Conservation (phyloP, 2,888 invertebrate genomes). For the Athalia circularis region DNA sequence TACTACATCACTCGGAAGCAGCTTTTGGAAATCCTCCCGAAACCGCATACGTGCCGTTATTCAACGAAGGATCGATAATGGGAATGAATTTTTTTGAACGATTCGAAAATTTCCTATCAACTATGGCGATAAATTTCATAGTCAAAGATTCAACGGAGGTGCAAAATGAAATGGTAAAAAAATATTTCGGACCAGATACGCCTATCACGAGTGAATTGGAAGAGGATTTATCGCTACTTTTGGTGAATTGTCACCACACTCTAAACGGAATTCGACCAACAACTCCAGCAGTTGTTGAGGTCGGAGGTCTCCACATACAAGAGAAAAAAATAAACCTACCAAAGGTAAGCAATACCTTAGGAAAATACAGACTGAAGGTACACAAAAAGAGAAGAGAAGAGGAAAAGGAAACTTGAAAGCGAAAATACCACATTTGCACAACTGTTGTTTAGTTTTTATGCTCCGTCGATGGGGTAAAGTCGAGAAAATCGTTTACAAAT, state of each 20-base stretch:
- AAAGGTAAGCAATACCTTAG: conserved; percentile 16
- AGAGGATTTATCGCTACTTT: conserved; percentile 67
- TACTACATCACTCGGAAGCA: conserved; percentile 49
- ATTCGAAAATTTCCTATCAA: conserved; percentile 35
- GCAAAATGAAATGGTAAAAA: conserved; percentile 50
- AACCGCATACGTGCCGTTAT: conserved; percentile 48
- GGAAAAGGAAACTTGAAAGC: too few relatives aligned
- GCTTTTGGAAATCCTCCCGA: conserved; percentile 50
- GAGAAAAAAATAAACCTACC: background rate
- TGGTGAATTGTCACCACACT: conserved; percentile 77
- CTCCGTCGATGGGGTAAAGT: too few relatives aligned
- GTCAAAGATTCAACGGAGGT: conserved; percentile 33
- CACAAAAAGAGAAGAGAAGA: background rate
- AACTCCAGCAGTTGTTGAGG: conserved; percentile 75
- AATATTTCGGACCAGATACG: conserved; percentile 59
- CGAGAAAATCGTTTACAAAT: too few relatives aligned
- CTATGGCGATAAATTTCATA: conserved; percentile 45
- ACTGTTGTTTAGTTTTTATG: too few relatives aligned
- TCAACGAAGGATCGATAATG: conserved; percentile 24
- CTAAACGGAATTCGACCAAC: conserved; percentile 75
- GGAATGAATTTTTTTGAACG: conserved; percentile 51
- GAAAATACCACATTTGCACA: too few relatives aligned
- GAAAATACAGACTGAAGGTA: background rate
- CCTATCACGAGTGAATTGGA: conserved; percentile 56
- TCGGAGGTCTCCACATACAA: conserved; percentile 76